These are phyloP conservation scores for Ictalurus furcatus DNA, from an alignment of 2,113 vertebrate genomes.

Conservation along the genomic window DNA sequence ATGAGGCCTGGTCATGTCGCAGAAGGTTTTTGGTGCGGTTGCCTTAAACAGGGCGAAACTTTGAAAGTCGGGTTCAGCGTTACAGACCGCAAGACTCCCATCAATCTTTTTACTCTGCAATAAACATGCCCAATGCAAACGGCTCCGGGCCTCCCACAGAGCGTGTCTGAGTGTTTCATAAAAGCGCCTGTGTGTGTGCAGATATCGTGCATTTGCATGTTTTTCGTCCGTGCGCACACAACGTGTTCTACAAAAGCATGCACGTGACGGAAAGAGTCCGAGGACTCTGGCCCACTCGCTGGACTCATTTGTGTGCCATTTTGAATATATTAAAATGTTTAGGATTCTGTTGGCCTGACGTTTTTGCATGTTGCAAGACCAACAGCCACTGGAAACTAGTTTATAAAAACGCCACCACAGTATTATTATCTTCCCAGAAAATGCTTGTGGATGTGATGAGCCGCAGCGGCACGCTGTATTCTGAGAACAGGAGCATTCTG, in stretches of 20 bases:
- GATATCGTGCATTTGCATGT: not conserved
- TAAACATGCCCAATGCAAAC: not conserved
- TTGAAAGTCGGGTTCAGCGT: not conserved
- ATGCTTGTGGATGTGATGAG: slow-evolving; percentile 30
- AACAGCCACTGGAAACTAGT: slow-evolving; percentile 39
- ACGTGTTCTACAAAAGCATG: slow-evolving; percentile 14
- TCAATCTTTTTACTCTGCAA: not conserved
- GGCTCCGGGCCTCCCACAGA: not conserved
- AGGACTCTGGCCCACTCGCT: slow-evolving; percentile 34
- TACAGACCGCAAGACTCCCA: not conserved
- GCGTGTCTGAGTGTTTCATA: not conserved
- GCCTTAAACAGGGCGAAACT: not conserved
- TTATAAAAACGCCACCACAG: not conserved
- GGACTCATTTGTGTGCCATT: slow-evolving; percentile 63
- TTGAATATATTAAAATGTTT: slow-evolving; percentile 69
- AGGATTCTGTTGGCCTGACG: slow-evolving; percentile 41
- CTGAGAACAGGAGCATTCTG: slow-evolving; percentile 12
- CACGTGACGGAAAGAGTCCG: slow-evolving; percentile 50
- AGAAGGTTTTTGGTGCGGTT: not conserved
- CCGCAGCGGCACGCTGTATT: slow-evolving; percentile 10
- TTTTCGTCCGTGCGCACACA: not conserved
- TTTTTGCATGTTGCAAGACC: slow-evolving; percentile 60
- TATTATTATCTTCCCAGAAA: slow-evolving; percentile 17
- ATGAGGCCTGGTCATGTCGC: not conserved
- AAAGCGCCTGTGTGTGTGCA: not conserved